Evolutionary conservation across 2,797 vertebrate species (phyloP).

Genomic region (Podarcis siculus): DNA sequence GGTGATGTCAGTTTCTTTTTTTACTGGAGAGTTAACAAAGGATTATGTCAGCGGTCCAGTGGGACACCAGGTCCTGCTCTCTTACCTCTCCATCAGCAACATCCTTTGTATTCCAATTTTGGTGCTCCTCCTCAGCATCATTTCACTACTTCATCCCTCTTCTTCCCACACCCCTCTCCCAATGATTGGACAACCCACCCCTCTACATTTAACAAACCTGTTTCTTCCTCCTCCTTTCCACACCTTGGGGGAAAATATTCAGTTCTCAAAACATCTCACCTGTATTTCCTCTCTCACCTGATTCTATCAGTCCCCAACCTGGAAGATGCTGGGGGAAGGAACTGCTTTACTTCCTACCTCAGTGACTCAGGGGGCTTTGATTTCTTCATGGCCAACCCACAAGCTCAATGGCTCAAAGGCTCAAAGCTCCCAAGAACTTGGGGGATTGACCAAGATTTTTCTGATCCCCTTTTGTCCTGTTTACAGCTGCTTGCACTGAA

Average conservation of each 20-base stretch:
- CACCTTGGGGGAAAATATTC: not conserved
- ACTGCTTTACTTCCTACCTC: not conserved
- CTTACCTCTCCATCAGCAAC: not conserved
- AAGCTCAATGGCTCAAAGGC: not conserved
- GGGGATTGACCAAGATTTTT: not conserved
- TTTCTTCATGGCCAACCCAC: not conserved
- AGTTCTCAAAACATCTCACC: not conserved
- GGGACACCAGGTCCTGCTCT: not conserved
- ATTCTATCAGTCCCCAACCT: not conserved
- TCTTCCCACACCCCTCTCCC: not conserved
- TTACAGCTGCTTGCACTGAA: not conserved
- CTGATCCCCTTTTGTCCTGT: not conserved
- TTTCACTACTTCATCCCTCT: not conserved
- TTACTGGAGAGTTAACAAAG: slow-evolving; percentile 7
- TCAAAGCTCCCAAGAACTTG: not conserved
- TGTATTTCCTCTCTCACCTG: no score
- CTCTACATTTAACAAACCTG: not conserved
- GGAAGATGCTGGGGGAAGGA: not conserved
- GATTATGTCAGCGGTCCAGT: slow-evolving; percentile 31
- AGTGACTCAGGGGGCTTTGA: not conserved
- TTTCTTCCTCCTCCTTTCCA: not conserved
- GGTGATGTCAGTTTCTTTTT: slow-evolving; percentile 24
- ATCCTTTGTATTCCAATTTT: not conserved
- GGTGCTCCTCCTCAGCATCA: not conserved
- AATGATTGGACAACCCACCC: not conserved